A percentile compares a stretch with the other conserved stretches of the same genome.
Conservation (phyloP, 2,888 invertebrate genomes). For the Sarcophaga caerulescens region DNA sequence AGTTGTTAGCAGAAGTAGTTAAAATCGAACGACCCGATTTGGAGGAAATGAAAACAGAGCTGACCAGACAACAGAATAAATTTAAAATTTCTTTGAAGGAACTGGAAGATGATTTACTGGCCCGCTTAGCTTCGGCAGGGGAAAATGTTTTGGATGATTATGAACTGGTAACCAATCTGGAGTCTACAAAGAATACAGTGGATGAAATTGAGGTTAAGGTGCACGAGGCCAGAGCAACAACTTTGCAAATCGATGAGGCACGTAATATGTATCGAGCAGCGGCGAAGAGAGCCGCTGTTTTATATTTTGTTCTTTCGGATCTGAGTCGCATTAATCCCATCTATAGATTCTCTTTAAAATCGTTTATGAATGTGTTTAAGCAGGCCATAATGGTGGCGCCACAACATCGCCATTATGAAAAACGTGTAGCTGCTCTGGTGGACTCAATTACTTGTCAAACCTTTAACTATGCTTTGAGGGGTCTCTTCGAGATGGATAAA, state of each 20-base stretch:
- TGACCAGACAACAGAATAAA: constrained; percentile 96
- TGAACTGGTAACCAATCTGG: constrained; percentile 94
- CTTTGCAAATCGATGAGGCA: constrained; percentile 94
- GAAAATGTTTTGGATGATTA: constrained; percentile 96
- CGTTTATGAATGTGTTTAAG: constrained; percentile 95
- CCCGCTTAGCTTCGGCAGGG: constrained; percentile 93
- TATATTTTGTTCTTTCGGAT: constrained; percentile 97
- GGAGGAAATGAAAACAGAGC: constrained; percentile 90
- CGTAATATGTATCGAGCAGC: constrained; percentile 93
- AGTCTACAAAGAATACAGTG: constrained; percentile 96
- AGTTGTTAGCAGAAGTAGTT: constrained; percentile 95
- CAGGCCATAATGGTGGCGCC: constrained; percentile 90
- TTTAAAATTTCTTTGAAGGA: constrained; percentile 95
- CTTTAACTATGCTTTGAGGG: constrained; percentile 93
- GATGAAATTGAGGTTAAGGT: constrained; percentile 94
- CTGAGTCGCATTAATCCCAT: constrained; percentile 95
- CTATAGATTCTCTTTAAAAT: constrained; percentile 97
- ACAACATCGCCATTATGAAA: constrained; percentile 85
- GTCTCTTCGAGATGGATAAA: constrained; percentile 96
- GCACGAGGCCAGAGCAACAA: constrained; percentile 92
- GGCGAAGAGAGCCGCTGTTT: constrained; percentile 92
- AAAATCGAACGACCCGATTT: constrained; percentile 96
- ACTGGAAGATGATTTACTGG: constrained; percentile 94
- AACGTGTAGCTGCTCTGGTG: constrained; percentile 88
- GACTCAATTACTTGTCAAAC: constrained; percentile 94